Evolutionary conservation across 2,113 vertebrate species (phyloP), one percentile per base, ranked within the genome.

Genomic region (Pseudorasbora parva): DNA sequence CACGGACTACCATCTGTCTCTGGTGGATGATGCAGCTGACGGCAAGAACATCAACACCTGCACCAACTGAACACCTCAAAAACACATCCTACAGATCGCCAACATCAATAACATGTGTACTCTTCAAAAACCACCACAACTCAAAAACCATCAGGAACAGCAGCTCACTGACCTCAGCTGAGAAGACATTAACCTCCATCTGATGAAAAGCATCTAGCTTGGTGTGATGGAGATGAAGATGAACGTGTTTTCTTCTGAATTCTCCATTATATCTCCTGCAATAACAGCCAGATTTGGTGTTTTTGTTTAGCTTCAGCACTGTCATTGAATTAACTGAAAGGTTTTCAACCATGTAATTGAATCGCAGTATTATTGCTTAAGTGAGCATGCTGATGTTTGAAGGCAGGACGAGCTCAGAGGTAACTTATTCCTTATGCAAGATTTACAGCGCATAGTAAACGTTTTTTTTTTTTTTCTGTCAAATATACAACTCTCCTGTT

Each of bases 21-120:
- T 99, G 78, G 97, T 99, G 89, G 97, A 97, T 89, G 96, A 98
- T 0, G 97, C 98, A 0, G 75, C 93, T 0, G 96, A 96, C 0
- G 98, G 97, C 85, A 98, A 98, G 92, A 99, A 99, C 94, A 98
- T 99, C 93, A 97, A 99, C 87, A 98, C 92, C 0, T 99, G 96
- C 77, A 95, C 94, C 54, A 88, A 85, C 87, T 86, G 62, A 86
- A 17, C 8, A 23, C n/a, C 14, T 54, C 10, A 3, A 23, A 88
- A 45, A 10, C 0, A 27, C 60, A 84, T 47, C 54, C 85, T 75
- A 30, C 0, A 83, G 30, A 37, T 5, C 30, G 7, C 1, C 1
- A 30, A 8, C 78, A 41, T 37, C 64, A 19, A 33, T 21, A 37
- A 23, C 33, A 14, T n/a, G 56, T 23, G 56, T 23, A 23, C 8